Conservation (phyloP, 92 coral and sea anemone genomes). For the Umimayanthus chanpuru region DNA sequence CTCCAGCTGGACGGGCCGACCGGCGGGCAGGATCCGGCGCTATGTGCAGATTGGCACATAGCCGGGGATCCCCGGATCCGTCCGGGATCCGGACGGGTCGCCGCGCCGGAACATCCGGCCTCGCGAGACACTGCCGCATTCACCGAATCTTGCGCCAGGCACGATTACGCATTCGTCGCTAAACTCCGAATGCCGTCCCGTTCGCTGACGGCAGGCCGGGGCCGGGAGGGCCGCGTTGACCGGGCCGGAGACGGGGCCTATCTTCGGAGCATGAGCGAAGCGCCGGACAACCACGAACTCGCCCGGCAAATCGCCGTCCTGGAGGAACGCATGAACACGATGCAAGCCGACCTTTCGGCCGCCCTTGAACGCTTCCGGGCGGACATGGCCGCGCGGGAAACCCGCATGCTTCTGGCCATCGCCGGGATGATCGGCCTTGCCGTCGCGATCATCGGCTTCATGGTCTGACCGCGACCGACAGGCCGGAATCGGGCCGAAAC, state of each 20-base stretch:
- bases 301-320: slow-evolving; percentile 18
- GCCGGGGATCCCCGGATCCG: slow-evolving; percentile 19
- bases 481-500: slow-evolving; percentile 18
- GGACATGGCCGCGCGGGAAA: slow-evolving; percentile 18
- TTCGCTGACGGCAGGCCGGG: slow-evolving; percentile 18
- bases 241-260: slow-evolving; percentile 19
- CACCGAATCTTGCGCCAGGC: not conserved
- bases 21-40: slow-evolving; percentile 20
- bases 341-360: slow-evolving; percentile 17
- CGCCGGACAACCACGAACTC: slow-evolving; percentile 17
- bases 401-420: slow-evolving; percentile 17
- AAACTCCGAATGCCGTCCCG: slow-evolving; percentile 17
- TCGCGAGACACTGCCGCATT: no score
- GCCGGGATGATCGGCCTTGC: slow-evolving; percentile 18
- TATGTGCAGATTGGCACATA: slow-evolving; percentile 14
- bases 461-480: slow-evolving; percentile 17
- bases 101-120: slow-evolving; percentile 19
- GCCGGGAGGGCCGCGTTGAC: slow-evolving; percentile 19
- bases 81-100: slow-evolving; percentile 18
- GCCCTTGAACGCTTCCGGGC: slow-evolving; percentile 18
- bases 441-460: slow-evolving; percentile 17
- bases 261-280: slow-evolving; percentile 16
- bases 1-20: slow-evolving; percentile 18
- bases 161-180: slow-evolving; percentile 15
- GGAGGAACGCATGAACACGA: slow-evolving; percentile 16